Conservation (phyloP, 2,113 vertebrate genomes). For the Pyxicephalus adspersus region DNA sequence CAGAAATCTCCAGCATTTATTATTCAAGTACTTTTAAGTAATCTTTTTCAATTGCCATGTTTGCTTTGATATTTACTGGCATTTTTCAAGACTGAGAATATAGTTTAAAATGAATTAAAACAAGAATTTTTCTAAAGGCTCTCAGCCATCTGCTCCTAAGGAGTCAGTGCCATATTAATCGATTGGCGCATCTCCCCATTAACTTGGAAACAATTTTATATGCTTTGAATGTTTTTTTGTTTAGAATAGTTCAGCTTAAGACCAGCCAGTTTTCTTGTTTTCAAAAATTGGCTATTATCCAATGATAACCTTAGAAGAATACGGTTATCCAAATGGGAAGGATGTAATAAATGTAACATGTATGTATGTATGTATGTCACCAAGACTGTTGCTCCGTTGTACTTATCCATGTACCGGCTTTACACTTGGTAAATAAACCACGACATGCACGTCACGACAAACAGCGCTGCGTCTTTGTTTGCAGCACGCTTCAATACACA, state of each 20-base stretch:
- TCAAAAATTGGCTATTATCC: neutral
- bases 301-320: no score
- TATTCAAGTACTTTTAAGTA: constrained; percentile 31
- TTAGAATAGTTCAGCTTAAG: neutral
- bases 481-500: no score
- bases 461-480: no score
- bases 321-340: no score
- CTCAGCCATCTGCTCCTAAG: constrained; percentile 48
- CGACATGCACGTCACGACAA: no score
- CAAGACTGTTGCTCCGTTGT: no score
- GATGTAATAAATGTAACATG: no score
- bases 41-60: constrained; percentile 4
- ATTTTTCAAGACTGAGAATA: constrained; percentile 23
- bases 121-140: constrained; percentile 8
- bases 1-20: neutral
- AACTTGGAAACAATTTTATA: constrained; percentile 33
- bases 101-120: constrained; percentile 37
- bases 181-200: constrained; percentile 19
- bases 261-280: neutral
- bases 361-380: no score
- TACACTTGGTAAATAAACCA: no score
- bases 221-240: neutral
- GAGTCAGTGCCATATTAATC: constrained; percentile 10
- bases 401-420: no score
- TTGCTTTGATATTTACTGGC: constrained; percentile 24